Evolutionary conservation across 1,140 invertebrate species (phyloP), one percentile per base, ranked within the genome.

Genomic region (Scaptomyza montana): DNA sequence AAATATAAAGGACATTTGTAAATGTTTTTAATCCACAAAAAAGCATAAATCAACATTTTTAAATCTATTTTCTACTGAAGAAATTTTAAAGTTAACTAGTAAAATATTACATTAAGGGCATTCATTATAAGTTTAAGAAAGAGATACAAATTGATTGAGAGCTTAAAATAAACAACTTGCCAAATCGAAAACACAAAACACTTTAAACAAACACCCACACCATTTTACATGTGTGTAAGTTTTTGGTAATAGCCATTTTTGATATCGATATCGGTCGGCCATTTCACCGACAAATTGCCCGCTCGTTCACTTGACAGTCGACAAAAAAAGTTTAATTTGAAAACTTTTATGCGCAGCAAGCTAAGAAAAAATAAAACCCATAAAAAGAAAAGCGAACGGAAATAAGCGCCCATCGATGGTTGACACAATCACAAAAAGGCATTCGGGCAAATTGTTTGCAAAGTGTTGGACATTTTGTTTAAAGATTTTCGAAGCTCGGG

Each of bases 261-360:
- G 33, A 36, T 9, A 36, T 36, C 39, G 39, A n/a, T 43, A 43
- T 43, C 16, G 12, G 39, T n/a, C 4, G 50, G 25, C 12, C 5
- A 30, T 51, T 63, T 33, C 12, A 63, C 16, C 10, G 13, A 3
- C 16, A 66, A 81, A 81, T 81, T 72, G 68, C 50, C 74, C 45
- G 53, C 41, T 72, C 73, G 45, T 55, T 62, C 51, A 54, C 21
- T 71, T 84, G 80, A 80, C 80, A 85, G 53, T 59, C 77, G 51
- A 72, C 67, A 53, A 74, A 68, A 85, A 72, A 84, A 77, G 82
- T 84, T 82, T 85, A 86, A 85, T 85, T 85, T 85, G 70, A 85
- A 85, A 85, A 85, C 45, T 85, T 85, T 85, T 86, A 80, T 63
- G 74, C 68, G 55, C 61, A 73, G 7, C 8, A 54, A 68, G 19